Base-by-base conservation (phyloP, 2,113 vertebrate species). In the Aramus guarauna region DNA sequence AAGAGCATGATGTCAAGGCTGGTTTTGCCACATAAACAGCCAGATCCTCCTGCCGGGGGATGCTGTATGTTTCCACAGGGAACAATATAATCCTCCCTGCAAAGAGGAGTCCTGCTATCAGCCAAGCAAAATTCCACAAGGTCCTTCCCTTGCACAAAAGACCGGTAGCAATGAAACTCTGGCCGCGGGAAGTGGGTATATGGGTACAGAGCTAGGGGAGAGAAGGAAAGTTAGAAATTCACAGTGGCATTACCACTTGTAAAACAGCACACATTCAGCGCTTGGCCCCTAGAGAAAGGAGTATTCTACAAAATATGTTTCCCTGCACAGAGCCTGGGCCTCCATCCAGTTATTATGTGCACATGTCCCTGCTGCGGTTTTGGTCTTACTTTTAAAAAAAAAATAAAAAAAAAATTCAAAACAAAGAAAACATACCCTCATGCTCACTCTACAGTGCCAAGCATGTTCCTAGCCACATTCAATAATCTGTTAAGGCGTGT, bases 1-100 rank as follows among this genome's bases (percentile, higher is more conserved):
- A 97, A 97, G 91, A 93, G 86, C 53, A 21, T 11, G 60, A 41
- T 92, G 93, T 94, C 74, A 92, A 95, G 86, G 80, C 73, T 76
- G 58, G 52, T 45, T 82, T 75, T 89, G 72, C 29, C 90, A 90
- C 58, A 24, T 16, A 47, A 91, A 91, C 87, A 76, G 71, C 67
- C 81, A 96, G 66, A 94, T 92, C 87, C 81, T 95, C 84, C 84
- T 47, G 71, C 75, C 15, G 26, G 50, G 86, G 58, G 84, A 95
- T 47, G 62, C 69, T 87, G 9, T 16, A 39, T 29, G 58, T 69
- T 88, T 74, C 87, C 91, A 91, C 58, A 39, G 34, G 77, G 87
- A 88, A 95, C 74, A 95, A 60, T 15, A 16, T 23, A 79, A 87
- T 19, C 45, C 45, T 59, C 59, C 75, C 72, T 34, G 81, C 62